Percentiles rank a stretch among this genome's conserved stretches.
Conservation (phyloP, 2,888 invertebrate genomes). For the Hypomecis atomaria region DNA sequence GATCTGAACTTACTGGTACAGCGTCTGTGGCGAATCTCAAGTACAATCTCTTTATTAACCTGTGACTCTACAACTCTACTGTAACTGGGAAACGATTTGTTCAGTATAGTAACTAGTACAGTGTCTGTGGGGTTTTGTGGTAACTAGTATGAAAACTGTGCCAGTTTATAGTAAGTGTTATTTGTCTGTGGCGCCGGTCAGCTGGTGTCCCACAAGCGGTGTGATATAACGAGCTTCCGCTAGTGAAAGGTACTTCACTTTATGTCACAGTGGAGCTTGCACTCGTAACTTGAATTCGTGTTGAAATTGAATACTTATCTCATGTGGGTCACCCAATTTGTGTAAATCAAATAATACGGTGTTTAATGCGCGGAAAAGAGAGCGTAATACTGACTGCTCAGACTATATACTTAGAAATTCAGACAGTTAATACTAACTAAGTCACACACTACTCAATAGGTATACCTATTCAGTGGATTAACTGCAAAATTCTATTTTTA, state of each 20-base stretch:
- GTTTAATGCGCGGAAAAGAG: slow-evolving; percentile 1
- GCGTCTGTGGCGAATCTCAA: not conserved
- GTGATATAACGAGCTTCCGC: slow-evolving; percentile 82
- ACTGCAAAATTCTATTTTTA: too few species aligned
- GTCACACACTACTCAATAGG: too few species aligned
- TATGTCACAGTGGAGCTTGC: slow-evolving; percentile 53
- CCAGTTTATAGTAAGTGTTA: slow-evolving; percentile 3
- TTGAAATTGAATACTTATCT: slow-evolving; percentile 30
- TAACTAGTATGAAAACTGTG: slow-evolving; percentile 10
- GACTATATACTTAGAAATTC: too few species aligned
- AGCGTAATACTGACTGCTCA: not conserved
- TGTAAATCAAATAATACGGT: slow-evolving; percentile 20
- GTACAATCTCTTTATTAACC: too few species aligned
- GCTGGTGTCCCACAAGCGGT: slow-evolving; percentile 74
- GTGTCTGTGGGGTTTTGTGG: not conserved
- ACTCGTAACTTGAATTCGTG: slow-evolving; percentile 32
- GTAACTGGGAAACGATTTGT: too few species aligned
- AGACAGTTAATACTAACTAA: too few species aligned
- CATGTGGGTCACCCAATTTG: slow-evolving; percentile 34
- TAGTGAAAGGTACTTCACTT: slow-evolving; percentile 63
- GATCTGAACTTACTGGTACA: not conserved
- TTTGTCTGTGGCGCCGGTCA: slow-evolving; percentile 60
- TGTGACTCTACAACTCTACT: too few species aligned
- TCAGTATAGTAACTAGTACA: too few species aligned
- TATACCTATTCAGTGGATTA: too few species aligned